Evolutionary conservation across 2,888 invertebrate genomes (phyloP).

Genomic region (Sesia bembeciformis): DNA sequence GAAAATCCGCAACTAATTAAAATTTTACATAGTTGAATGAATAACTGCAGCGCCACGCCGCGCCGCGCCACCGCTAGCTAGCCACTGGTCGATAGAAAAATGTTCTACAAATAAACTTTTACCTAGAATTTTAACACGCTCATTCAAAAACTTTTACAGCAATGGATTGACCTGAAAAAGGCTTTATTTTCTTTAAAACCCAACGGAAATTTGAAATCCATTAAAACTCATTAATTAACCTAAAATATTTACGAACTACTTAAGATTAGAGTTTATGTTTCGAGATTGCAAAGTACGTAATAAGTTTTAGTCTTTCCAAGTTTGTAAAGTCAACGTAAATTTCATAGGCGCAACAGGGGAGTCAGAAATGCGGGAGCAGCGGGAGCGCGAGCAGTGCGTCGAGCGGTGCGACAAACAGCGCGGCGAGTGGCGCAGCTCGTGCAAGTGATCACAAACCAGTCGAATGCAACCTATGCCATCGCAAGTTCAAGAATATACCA

Average conservation of each 20-base stretch:
- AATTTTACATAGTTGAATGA: constrained; percentile 52
- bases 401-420: constrained; percentile 28
- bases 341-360: constrained; percentile 57
- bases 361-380: constrained; percentile 43
- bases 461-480: constrained; percentile 95
- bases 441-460: constrained; percentile 87
- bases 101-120: background rate
- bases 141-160: constrained; percentile 15
- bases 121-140: too few relatives aligned
- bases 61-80: constrained; percentile 2
- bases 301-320: constrained; percentile 62
- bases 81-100: background rate
- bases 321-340: constrained; percentile 54
- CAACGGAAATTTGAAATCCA: constrained; percentile 45
- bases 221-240: constrained; percentile 68
- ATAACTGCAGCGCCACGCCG: constrained; percentile 44
- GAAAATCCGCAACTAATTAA: constrained; percentile 65
- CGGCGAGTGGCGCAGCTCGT: constrained; percentile 28
- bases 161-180: constrained; percentile 35
- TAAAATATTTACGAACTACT: constrained; percentile 60
- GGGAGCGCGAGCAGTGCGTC: constrained; percentile 32
- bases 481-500: constrained; percentile 97
- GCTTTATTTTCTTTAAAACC: too few relatives aligned
- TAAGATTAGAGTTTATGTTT: constrained; percentile 60
- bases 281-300: constrained; percentile 63